These are phyloP conservation scores for Hirudinaria manillensis DNA, from an alignment of 2,888 invertebrate species.

Conservation along the genomic window DNA sequence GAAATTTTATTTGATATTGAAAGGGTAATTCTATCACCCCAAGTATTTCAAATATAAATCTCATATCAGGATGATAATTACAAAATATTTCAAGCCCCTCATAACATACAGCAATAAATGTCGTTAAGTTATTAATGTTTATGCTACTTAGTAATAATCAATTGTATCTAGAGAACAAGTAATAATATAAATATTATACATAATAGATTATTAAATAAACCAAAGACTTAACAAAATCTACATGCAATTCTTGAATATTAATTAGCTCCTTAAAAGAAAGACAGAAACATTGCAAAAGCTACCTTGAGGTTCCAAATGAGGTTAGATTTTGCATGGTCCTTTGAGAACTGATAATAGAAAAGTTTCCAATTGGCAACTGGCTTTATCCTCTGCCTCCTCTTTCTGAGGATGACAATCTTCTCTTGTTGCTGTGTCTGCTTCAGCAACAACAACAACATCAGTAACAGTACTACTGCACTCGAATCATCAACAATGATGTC, in stretches of 20 bases:
- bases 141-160: no score
- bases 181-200: no score
- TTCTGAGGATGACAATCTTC: slow-evolving; percentile 80
- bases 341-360: slow-evolving; percentile 89
- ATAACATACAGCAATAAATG: no score
- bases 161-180: no score
- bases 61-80: no score
- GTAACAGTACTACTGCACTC: not conserved
- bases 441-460: not conserved
- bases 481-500: slow-evolving; percentile 6
- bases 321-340: slow-evolving; percentile 89
- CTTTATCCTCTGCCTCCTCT: slow-evolving; percentile 80
- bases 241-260: not conserved
- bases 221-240: no score
- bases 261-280: not conserved
- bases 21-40: no score
- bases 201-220: no score
- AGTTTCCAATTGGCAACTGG: slow-evolving; percentile 80
- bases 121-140: no score
- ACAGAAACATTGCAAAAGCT: not conserved
- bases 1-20: no score
- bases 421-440: slow-evolving; percentile 36
- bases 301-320: slow-evolving; percentile 98
- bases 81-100: no score
- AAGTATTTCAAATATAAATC: no score